Evolutionary conservation across 2,888 invertebrate species (phyloP).

Genomic region (Opisthograptis luteolata): DNA sequence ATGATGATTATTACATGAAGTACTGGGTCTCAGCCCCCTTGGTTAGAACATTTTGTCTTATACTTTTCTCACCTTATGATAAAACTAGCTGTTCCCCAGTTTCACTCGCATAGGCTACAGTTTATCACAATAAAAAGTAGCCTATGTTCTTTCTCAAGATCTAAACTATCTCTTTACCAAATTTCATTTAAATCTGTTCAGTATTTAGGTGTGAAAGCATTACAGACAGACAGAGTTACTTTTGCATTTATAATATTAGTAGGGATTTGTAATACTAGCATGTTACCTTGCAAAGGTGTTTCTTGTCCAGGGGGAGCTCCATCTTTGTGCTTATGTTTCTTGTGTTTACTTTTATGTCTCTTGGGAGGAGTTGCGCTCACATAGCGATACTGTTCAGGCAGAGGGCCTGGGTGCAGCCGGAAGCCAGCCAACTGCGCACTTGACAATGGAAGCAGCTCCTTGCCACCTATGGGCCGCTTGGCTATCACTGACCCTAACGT

Average conservation of each 20-base stretch:
- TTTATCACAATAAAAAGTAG: too few species aligned
- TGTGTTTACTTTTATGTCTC: conserved; percentile 97
- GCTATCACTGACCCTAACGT: conserved; percentile 97
- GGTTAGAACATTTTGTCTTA: too few species aligned
- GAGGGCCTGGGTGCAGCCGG: conserved; percentile 96
- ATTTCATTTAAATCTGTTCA: too few species aligned
- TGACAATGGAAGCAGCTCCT: conserved; percentile 92
- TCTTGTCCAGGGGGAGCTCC: conserved; percentile 91
- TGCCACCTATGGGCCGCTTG: conserved; percentile 95
- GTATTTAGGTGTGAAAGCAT: too few species aligned
- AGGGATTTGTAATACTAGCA: neutral
- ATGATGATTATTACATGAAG: too few species aligned
- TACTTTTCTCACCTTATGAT: too few species aligned
- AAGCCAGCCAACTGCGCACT: conserved; percentile 96
- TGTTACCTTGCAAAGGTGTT: conserved; percentile 87
- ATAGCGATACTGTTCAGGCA: conserved; percentile 97
- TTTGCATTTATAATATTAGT: too few species aligned
- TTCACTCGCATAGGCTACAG: too few species aligned
- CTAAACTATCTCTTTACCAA: too few species aligned
- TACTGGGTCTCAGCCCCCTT: too few species aligned
- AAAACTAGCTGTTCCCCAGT: neutral
- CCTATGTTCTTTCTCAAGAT: too few species aligned
- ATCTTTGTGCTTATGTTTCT: conserved; percentile 96
- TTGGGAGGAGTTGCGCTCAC: conserved; percentile 96
- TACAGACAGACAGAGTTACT: too few species aligned